Base-by-base conservation (phyloP, 2,888 invertebrate species). In the Drosophila meridionalis region DNA sequence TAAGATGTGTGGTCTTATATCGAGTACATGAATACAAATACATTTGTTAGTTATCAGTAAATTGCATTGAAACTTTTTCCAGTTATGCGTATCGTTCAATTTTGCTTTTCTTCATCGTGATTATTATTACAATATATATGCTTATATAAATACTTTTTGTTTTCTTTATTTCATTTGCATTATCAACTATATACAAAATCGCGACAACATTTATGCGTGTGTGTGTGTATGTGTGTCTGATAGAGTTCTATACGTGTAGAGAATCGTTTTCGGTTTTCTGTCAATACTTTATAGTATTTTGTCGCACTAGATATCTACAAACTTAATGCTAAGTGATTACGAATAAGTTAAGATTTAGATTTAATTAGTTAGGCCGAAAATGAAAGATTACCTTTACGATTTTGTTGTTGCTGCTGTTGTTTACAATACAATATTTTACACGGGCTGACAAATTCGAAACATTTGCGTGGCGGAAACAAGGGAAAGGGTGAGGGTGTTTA, bases 371-470 rank as follows among this genome's bases (percentile, higher is more conserved):
- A 71, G 60, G 59, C 74, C 60, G 71, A 80, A 66, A 70, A 75
- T 68, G 45, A 65, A 58, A 62, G n/a, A 30, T 40, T n/a, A 42
- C 40, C 30, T n/a, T 60, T 70, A 63, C 26, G n/a, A 9, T 9
- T 28, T 40, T n/a, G 68, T 48, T 73, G 81, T 69, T 12, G 20
- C 11, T 32, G n/a, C 5, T 32, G 67, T 26, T 36, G 26, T 67
- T 81, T 83, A 87, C 69, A 84, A 89, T 89, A 86, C 87, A 86
- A 76, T 89, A 85, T 84, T 80, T 82, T 86, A 86, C 85, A 86
- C 58, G 72, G 87, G 63, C 57, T 73, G 68, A 40, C 57, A 57
- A 52, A 43, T 40, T 57, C 28, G 28, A 52, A 57, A 48, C n/a
- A 42, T 28, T 30, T 26, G 42, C 6, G 28, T 40, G 28, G n/a